Conservation (phyloP, 2,888 invertebrate species). For the Mythimna pallens region DNA sequence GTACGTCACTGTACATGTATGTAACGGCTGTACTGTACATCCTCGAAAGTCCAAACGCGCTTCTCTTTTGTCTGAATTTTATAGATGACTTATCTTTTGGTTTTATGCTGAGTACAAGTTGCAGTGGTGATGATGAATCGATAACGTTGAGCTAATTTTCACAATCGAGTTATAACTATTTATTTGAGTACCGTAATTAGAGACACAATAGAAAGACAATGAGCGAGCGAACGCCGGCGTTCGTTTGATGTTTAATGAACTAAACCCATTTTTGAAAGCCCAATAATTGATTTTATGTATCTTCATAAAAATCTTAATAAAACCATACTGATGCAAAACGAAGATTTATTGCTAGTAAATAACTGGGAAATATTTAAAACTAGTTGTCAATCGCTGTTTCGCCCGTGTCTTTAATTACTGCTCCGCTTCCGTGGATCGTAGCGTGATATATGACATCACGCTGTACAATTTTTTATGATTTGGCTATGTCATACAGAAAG, state of each 20-base stretch:
- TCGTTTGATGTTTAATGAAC: no score
- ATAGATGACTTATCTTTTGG: background rate
- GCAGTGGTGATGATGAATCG: background rate
- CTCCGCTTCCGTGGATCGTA: no score
- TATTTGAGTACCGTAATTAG: no score
- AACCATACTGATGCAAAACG: background rate
- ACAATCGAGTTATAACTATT: no score
- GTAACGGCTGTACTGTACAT: conserved; percentile 32
- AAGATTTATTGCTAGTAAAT: background rate
- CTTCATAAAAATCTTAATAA: background rate
- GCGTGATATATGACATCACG: no score
- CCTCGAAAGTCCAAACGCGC: conserved; percentile 15
- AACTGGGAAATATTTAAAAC: conserved; percentile 1
- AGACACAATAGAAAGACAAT: no score
- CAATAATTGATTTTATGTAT: background rate
- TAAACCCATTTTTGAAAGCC: background rate
- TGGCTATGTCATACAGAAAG: no score
- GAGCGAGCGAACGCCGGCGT: no score
- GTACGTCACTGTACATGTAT: conserved; percentile 23
- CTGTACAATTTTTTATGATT: no score
- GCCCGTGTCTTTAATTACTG: no score
- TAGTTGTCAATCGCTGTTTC: no score
- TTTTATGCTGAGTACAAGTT: background rate
- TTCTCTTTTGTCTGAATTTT: conserved; percentile 9
- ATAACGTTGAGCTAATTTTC: background rate